phyloP scores from a whole-genome alignment of 1,140 invertebrate species.

The Plutomurus gul region DNA sequence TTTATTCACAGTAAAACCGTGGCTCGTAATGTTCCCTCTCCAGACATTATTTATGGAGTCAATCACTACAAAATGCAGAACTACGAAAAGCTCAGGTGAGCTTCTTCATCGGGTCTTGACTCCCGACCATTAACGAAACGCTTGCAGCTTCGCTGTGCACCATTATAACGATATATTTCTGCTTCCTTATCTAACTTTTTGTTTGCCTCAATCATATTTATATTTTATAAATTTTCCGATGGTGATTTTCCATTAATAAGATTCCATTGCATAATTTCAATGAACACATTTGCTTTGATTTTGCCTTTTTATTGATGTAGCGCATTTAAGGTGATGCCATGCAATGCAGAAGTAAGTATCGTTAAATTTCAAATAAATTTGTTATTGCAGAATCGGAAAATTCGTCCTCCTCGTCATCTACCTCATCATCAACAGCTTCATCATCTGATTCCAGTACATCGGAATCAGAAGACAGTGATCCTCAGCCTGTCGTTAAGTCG shows the following conservation, averaged over 20 bases:
- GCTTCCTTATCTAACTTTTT: too few species aligned
- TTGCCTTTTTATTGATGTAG: too few species aligned
- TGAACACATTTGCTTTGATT: too few species aligned
- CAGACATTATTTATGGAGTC: slow-evolving; percentile 51
- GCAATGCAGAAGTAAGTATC: too few species aligned
- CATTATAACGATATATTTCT: too few species aligned
- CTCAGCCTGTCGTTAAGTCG: slow-evolving; percentile 31
- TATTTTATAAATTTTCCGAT: too few species aligned
- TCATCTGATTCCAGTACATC: slow-evolving; percentile 3
- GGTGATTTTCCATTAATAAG: too few species aligned
- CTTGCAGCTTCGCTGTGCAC: background rate
- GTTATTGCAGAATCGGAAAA: background rate
- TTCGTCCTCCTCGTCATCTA: background rate
- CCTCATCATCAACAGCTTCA: background rate
- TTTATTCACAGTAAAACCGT: background rate
- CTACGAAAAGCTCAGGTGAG: background rate
- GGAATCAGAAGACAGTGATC: background rate
- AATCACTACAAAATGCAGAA: background rate
- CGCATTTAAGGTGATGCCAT: too few species aligned
- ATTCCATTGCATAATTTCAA: too few species aligned
- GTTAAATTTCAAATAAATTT: too few species aligned
- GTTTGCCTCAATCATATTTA: too few species aligned
- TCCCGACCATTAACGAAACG: background rate
- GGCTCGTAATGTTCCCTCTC: slow-evolving; percentile 51
- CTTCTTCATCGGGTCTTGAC: background rate